phyloP scores from a whole-genome alignment of 2,797 vertebrate species.

The Anguilla obscura region DNA sequence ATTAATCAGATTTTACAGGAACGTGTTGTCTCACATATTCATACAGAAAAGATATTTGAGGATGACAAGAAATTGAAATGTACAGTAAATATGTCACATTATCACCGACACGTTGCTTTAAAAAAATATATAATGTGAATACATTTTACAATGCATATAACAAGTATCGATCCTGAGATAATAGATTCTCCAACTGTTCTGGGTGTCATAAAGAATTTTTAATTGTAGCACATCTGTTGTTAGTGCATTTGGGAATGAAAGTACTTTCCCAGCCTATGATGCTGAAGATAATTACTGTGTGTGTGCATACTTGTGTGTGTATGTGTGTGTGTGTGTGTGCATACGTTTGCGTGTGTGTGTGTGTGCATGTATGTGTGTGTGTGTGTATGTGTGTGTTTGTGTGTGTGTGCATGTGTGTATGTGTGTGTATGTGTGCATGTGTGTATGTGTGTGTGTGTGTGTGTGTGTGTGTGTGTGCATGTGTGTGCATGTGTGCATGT shows the following conservation, averaged over 20 bases:
- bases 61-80: not conserved
- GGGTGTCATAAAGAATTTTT: not conserved
- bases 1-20: not conserved
- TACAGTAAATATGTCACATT: not conserved
- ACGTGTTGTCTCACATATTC: not conserved
- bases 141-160: not conserved
- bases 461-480: not conserved
- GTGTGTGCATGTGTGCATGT: not conserved
- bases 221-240: not conserved
- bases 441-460: not conserved
- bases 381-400: not conserved
- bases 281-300: not conserved
- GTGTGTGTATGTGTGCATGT: not conserved
- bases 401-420: not conserved
- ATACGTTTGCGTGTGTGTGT: not conserved
- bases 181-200: not conserved
- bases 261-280: not conserved
- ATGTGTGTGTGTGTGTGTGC: not conserved
- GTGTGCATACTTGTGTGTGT: not conserved
- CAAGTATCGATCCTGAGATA: not conserved
- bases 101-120: not conserved
- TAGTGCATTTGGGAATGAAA: not conserved
- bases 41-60: no score
- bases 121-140: not conserved
- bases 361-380: not conserved